These are phyloP conservation scores for Ophonus ardosiacus DNA, from an alignment of 2,888 invertebrate genomes.

Conservation along the genomic window DNA sequence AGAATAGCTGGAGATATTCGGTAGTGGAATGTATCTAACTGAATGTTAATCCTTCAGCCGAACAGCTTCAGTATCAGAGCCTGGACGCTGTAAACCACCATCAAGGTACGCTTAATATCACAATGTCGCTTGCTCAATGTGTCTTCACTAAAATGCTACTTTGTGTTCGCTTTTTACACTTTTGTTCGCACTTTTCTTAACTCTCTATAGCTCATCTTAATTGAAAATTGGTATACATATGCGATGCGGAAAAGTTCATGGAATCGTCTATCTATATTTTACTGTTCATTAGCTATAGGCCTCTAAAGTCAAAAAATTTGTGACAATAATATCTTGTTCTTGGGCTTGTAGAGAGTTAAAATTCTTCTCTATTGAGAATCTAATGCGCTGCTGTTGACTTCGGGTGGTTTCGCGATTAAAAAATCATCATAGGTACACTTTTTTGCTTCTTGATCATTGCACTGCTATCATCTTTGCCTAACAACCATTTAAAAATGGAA, in stretches of 20 bases:
- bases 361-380: too few relatives aligned
- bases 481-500: conserved; percentile 52
- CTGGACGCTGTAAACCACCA: conserved; percentile 80
- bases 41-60: conserved; percentile 73
- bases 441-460: conserved; percentile 25
- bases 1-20: too few relatives aligned
- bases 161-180: conserved; percentile 29
- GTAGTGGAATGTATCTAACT: conserved; percentile 10
- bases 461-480: conserved; percentile 45
- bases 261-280: too few relatives aligned
- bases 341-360: too few relatives aligned
- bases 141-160: conserved; percentile 3
- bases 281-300: too few relatives aligned
- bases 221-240: too few relatives aligned
- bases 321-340: too few relatives aligned
- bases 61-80: conserved; percentile 81
- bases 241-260: too few relatives aligned
- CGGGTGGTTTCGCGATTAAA: neutral
- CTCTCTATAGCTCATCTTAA: too few relatives aligned
- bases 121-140: conserved; percentile 45
- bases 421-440: neutral
- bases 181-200: conserved; percentile 26
- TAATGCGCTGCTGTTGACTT: too few relatives aligned
- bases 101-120: conserved; percentile 77
- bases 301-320: too few relatives aligned